Percentiles rank a stretch among this genome's conserved stretches.
Evolutionary conservation across 1,140 invertebrate species (phyloP).

Genomic region (Sogatella furcifera): DNA sequence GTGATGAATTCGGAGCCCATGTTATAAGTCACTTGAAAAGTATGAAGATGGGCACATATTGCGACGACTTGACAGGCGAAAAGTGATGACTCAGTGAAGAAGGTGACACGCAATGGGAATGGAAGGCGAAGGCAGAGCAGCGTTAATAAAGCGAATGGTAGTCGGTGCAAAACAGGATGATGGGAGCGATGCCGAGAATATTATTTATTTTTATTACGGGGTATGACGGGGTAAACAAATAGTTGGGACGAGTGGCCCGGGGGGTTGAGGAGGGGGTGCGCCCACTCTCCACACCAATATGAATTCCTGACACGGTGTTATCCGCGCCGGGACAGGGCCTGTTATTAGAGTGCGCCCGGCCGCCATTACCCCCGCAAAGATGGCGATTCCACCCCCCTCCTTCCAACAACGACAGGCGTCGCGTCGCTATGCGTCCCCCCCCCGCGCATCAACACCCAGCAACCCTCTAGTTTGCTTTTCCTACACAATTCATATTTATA

Average conservation of each 20-base stretch:
- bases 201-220: constrained; percentile 1
- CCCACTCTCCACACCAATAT: not conserved
- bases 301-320: constrained; percentile 4
- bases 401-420: not conserved
- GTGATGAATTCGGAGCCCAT: too few relatives aligned
- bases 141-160: too few relatives aligned
- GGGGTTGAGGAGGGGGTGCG: too few relatives aligned
- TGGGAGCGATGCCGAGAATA: not conserved
- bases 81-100: too few relatives aligned
- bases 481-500: constrained; percentile 3
- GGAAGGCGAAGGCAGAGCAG: too few relatives aligned
- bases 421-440: not conserved
- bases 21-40: too few relatives aligned
- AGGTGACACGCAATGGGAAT: too few relatives aligned
- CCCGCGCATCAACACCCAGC: not conserved
- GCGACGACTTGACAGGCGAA: too few relatives aligned
- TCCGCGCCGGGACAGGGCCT: not conserved
- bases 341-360: not conserved
- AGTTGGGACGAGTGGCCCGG: not conserved
- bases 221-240: not conserved
- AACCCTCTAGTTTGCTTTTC: not conserved
- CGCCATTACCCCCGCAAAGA: not conserved
- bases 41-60: too few relatives aligned
- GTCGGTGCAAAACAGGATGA: too few relatives aligned
- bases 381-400: not conserved